Conservation (phyloP, 2,797 vertebrate species). For the Perodicticus potto region DNA sequence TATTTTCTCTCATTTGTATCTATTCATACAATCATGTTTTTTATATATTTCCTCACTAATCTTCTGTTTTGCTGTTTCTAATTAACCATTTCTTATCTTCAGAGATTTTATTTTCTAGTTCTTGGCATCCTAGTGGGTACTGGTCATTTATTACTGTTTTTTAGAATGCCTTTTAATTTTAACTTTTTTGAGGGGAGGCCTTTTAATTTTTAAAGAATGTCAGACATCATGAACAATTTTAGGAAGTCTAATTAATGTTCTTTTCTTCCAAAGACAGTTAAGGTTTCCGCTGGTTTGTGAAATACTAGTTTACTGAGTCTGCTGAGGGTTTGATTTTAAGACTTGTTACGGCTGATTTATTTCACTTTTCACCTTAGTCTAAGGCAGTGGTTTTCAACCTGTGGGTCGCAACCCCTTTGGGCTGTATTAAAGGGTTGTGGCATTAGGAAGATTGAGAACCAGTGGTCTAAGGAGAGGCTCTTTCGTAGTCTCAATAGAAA, state of each 20-base stretch:
- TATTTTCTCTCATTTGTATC: background rate
- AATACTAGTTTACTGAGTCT: background rate
- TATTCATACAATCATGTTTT: background rate
- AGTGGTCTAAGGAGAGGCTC: background rate
- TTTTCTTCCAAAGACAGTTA: background rate
- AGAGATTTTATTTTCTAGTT: conserved; percentile 19
- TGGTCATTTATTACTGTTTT: background rate
- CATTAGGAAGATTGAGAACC: too few species aligned
- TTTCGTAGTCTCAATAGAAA: background rate
- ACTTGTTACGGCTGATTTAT: background rate
- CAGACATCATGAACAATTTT: too few species aligned
- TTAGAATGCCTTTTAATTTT: too few species aligned
- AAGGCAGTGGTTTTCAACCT: background rate
- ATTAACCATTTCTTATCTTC: conserved; percentile 27
- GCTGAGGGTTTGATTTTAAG: background rate
- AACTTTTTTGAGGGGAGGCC: too few species aligned
- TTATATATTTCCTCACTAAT: background rate
- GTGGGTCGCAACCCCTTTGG: too few species aligned
- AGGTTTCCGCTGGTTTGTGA: background rate
- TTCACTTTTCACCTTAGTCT: background rate
- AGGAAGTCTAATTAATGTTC: too few species aligned
- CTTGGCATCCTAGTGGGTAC: background rate
- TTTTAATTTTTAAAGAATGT: too few species aligned
- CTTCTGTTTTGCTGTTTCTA: background rate
- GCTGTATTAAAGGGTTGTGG: too few species aligned